A percentile compares a stretch with the other conserved stretches of the same genome.
These are phyloP conservation scores for Pachypanchax playfairii DNA, from an alignment of 2,113 vertebrate genomes.

Conservation along the genomic window DNA sequence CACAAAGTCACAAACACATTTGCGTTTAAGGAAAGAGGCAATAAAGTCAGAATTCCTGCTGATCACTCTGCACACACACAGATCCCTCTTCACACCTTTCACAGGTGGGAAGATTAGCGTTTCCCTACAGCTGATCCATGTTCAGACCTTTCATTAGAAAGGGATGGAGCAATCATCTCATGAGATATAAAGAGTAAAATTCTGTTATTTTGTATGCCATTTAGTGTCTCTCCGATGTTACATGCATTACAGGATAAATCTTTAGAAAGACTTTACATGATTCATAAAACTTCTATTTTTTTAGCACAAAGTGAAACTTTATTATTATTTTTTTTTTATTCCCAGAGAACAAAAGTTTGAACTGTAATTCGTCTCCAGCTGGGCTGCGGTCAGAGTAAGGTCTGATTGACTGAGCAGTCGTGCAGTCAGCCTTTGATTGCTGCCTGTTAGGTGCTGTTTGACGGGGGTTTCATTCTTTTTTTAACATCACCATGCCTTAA, in stretches of 20 bases:
- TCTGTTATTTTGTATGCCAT: slow-evolving; percentile 18
- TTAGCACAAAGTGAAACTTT: slow-evolving; percentile 7
- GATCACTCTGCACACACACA: slow-evolving; percentile 41
- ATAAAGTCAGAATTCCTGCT: slow-evolving; percentile 46
- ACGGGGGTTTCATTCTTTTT: slow-evolving; percentile 22
- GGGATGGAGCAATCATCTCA: slow-evolving; percentile 54
- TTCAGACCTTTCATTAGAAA: slow-evolving; percentile 57
- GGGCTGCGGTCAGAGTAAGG: slow-evolving; percentile 22
- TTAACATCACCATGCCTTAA: slow-evolving; percentile 19
- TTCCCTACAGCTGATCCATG: slow-evolving; percentile 67
- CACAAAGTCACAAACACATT: slow-evolving; percentile 20
- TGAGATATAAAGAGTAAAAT: slow-evolving; percentile 34
- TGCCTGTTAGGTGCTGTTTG: slow-evolving; percentile 16
- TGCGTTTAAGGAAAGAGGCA: slow-evolving; percentile 33
- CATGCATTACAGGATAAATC: slow-evolving; percentile 8
- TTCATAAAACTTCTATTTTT: slow-evolving; percentile 11
- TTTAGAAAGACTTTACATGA: slow-evolving; percentile 1
- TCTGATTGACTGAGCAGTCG: slow-evolving; percentile 48
- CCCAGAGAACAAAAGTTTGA: slow-evolving; percentile 27
- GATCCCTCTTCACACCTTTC: slow-evolving; percentile 61
- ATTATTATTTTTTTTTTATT: no score
- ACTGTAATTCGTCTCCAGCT: slow-evolving; percentile 39
- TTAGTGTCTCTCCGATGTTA: slow-evolving; percentile 12
- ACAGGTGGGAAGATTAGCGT: slow-evolving; percentile 67
- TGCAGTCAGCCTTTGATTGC: slow-evolving; percentile 43